Conservation (phyloP, 2,888 invertebrate species). For the Anodontia alba region DNA sequence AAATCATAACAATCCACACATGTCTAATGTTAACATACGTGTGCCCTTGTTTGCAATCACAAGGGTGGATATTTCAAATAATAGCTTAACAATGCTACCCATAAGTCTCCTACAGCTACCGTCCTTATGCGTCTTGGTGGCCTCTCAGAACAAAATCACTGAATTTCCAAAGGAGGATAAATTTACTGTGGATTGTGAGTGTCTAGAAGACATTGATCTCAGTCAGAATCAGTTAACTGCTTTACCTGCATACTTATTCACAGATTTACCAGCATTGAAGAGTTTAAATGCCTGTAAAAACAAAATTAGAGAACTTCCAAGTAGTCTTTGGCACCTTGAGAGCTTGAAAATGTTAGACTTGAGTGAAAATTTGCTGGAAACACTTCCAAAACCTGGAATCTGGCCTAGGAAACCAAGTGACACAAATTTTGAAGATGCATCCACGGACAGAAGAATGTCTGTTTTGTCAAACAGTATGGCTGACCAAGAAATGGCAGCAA, state of each 20-base stretch:
- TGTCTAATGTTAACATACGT: constrained; percentile 89
- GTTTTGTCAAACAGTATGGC: neutral
- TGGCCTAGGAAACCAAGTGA: neutral
- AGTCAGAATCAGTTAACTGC: constrained; percentile 92
- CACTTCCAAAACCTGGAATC: constrained; percentile 40
- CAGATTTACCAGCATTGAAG: constrained; percentile 89
- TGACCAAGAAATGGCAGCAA: neutral
- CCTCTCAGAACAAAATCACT: constrained; percentile 93
- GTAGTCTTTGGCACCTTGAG: constrained; percentile 67
- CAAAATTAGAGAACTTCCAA: constrained; percentile 90
- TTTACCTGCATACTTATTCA: constrained; percentile 93
- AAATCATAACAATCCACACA: constrained; percentile 92
- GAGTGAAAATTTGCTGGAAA: constrained; percentile 51
- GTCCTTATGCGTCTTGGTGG: constrained; percentile 93
- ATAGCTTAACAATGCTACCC: constrained; percentile 92
- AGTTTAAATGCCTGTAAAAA: constrained; percentile 96
- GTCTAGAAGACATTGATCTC: constrained; percentile 95
- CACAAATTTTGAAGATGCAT: neutral
- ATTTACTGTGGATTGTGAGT: constrained; percentile 86
- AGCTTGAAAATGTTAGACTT: constrained; percentile 60
- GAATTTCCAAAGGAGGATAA: constrained; percentile 87
- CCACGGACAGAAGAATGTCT: neutral
- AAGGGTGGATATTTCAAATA: constrained; percentile 95
- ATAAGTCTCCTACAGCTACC: constrained; percentile 90
- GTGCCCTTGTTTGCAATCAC: constrained; percentile 95